Conservation (phyloP, 1,140 invertebrate genomes). For the Drosophila pseudoobscura region DNA sequence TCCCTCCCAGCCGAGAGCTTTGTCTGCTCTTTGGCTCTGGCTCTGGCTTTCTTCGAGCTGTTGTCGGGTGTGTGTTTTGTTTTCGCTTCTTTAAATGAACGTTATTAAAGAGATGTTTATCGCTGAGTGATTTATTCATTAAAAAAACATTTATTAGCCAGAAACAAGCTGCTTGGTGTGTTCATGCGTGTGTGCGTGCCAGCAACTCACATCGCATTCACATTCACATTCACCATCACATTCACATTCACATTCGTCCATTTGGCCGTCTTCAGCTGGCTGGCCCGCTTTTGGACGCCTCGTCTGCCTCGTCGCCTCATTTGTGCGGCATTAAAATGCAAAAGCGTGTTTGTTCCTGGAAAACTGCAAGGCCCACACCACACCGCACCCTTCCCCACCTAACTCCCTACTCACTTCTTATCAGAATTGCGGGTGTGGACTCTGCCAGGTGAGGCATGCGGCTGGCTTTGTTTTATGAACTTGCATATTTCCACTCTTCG, state of each 20-base stretch:
- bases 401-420: not conserved
- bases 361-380: slow-evolving; percentile 50
- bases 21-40: slow-evolving; percentile 21
- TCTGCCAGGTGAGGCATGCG: slow-evolving; percentile 40
- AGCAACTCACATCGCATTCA: slow-evolving; percentile 33
- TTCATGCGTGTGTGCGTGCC: slow-evolving; percentile 52
- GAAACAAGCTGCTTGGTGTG: slow-evolving; percentile 50
- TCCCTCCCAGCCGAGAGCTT: slow-evolving; percentile 1
- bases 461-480: slow-evolving; percentile 55
- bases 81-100: slow-evolving; percentile 80
- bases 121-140: slow-evolving; percentile 82
- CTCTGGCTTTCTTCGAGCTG: slow-evolving; percentile 32
- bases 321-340: slow-evolving; percentile 79
- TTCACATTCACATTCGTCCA: slow-evolving; percentile 40
- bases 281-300: slow-evolving; percentile 26
- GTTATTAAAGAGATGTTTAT: slow-evolving; percentile 81
- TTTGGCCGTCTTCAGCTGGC: slow-evolving; percentile 35
- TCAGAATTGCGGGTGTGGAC: slow-evolving; percentile 43
- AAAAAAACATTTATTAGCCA: slow-evolving; percentile 82
- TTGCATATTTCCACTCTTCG: slow-evolving; percentile 64
- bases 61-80: slow-evolving; percentile 63
- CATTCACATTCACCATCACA: slow-evolving; percentile 30
- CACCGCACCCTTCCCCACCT: not conserved
- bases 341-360: slow-evolving; percentile 82
- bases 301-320: slow-evolving; percentile 40